Percentiles rank a stretch among this genome's conserved stretches.
Evolutionary conservation across 2,113 vertebrate species (phyloP).

Genomic region (Redunca redunca): DNA sequence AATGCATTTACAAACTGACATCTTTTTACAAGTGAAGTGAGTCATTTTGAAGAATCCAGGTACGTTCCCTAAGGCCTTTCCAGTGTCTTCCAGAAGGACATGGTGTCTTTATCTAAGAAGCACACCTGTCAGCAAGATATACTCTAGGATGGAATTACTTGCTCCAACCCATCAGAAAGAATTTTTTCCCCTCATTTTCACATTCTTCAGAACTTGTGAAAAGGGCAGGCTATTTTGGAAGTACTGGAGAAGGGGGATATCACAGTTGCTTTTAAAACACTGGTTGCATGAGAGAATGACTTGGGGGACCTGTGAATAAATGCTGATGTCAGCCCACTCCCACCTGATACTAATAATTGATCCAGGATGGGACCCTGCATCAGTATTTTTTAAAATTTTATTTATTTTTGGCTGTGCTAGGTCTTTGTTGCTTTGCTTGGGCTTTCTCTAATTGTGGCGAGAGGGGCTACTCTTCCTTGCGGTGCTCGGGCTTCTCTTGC

Average conservation of each 20-base stretch:
- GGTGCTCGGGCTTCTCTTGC: background rate
- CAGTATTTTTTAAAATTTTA: background rate
- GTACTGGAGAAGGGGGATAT: background rate
- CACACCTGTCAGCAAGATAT: background rate
- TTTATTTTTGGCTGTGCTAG: background rate
- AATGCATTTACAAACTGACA: background rate
- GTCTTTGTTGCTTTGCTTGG: background rate
- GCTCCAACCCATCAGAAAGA: background rate
- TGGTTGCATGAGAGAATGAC: background rate
- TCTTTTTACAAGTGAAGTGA: background rate
- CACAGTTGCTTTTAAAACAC: background rate
- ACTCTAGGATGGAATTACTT: background rate
- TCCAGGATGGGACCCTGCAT: background rate
- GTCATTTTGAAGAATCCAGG: background rate
- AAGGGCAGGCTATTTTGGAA: background rate
- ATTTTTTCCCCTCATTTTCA: background rate
- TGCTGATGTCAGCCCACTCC: fast-evolving
- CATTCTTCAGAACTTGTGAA: background rate
- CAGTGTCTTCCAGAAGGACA: background rate
- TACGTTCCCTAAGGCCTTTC: background rate
- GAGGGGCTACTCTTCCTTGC: background rate
- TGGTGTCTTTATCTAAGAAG: background rate
- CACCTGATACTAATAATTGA: background rate
- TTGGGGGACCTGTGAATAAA: background rate
- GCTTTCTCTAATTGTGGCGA: background rate